Percentiles rank a stretch among this genome's conserved stretches.
These are phyloP conservation scores for Epizoanthus fatuus DNA, from an alignment of 92 coral and sea anemone species.

Conservation along the genomic window DNA sequence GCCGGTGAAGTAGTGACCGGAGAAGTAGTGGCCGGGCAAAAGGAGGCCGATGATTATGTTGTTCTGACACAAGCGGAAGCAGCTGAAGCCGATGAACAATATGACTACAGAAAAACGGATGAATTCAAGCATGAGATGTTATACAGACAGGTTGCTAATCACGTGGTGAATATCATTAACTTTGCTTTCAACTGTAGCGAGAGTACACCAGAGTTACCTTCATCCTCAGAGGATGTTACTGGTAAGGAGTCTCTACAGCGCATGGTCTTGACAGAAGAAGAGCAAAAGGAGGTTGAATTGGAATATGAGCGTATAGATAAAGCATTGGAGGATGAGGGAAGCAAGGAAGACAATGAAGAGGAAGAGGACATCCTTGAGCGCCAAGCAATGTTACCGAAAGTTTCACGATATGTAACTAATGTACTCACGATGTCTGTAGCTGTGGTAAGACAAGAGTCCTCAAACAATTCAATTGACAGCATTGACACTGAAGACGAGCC, in stretches of 20 bases:
- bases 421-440: constrained; percentile 55
- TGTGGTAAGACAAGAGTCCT: constrained; percentile 3
- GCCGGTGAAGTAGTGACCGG: constrained; percentile 1
- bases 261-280: neutral
- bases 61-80: constrained; percentile 69
- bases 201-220: neutral
- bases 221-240: neutral
- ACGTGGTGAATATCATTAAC: constrained; percentile 69
- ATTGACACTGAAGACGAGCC: neutral
- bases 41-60: constrained; percentile 50
- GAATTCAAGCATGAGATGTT: neutral
- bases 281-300: constrained; percentile 3
- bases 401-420: constrained; percentile 58
- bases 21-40: constrained; percentile 13
- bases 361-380: constrained; percentile 6
- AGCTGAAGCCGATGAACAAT: constrained; percentile 33
- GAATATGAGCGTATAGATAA: neutral
- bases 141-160: neutral
- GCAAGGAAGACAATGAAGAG: neutral
- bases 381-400: constrained; percentile 34
- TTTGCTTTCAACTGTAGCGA: constrained; percentile 39
- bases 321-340: neutral
- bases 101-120: constrained; percentile 8
- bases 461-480: neutral
- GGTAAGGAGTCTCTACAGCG: neutral